These are phyloP conservation scores for Dugesia japonica DNA, from an alignment of 2,888 invertebrate species.

Conservation along the genomic window DNA sequence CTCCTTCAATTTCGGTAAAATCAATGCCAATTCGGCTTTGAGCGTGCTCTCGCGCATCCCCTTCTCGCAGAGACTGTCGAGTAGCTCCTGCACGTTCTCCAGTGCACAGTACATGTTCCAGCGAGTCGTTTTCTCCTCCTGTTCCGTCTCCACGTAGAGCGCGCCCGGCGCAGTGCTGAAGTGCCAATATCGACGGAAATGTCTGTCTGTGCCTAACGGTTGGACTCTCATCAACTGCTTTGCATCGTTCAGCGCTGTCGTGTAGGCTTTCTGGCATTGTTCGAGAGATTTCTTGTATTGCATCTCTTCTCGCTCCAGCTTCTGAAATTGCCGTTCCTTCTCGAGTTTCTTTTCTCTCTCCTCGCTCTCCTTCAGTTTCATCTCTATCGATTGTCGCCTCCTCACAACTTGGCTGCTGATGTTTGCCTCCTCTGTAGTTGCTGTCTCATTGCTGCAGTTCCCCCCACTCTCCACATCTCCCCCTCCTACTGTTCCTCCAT, in stretches of 20 bases:
- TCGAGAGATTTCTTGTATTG: constrained; percentile 48
- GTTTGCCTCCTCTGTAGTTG: constrained; percentile 36
- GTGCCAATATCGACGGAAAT: constrained; percentile 49
- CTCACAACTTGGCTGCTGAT: constrained; percentile 42
- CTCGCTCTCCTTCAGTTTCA: constrained; percentile 40
- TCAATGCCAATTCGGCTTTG: constrained; percentile 39
- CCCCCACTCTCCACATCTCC: constrained; percentile 32
- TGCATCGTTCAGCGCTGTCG: constrained; percentile 46
- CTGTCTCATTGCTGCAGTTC: not conserved
- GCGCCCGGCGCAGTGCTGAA: constrained; percentile 45
- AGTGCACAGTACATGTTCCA: not conserved
- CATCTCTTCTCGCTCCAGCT: constrained; percentile 45
- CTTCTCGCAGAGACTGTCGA: constrained; percentile 43
- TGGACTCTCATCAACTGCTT: constrained; percentile 36
- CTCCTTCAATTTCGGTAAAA: not conserved
- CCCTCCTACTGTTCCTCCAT: constrained; percentile 35
- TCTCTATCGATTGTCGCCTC: constrained; percentile 40
- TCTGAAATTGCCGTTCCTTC: constrained; percentile 36
- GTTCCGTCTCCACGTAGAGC: constrained; percentile 46
- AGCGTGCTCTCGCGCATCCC: constrained; percentile 44
- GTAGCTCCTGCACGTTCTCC: not conserved
- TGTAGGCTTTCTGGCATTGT: constrained; percentile 43
- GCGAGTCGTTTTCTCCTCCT: not conserved
- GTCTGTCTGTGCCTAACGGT: constrained; percentile 47
- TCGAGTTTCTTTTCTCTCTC: constrained; percentile 39